Percentiles rank a stretch among this genome's conserved stretches.
phyloP scores from a whole-genome alignment of 2,888 invertebrate genomes.

The Pristionchus exspectatus region DNA sequence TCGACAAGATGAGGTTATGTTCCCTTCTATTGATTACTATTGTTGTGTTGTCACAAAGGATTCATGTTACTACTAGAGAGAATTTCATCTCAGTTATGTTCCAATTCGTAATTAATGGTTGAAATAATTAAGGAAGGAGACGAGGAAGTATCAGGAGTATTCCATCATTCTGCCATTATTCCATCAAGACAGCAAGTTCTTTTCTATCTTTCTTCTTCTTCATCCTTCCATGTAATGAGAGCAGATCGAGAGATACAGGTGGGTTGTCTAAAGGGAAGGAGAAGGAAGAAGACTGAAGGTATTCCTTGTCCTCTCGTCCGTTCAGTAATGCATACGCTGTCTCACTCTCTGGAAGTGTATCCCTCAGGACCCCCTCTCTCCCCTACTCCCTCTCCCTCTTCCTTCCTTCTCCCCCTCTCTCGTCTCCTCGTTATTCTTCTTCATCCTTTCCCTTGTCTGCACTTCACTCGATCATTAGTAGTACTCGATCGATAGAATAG shows the following conservation, averaged over 20 bases:
- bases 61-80: not conserved
- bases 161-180: slow-evolving; percentile 12
- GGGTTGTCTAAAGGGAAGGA: not conserved
- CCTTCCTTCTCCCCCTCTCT: not conserved
- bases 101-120: not conserved
- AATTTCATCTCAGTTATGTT: not conserved
- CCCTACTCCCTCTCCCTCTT: not conserved
- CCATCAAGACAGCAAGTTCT: slow-evolving; percentile 40
- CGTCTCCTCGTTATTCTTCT: slow-evolving; percentile 21
- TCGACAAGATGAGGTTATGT: not conserved
- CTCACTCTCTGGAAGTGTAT: slow-evolving; percentile 22
- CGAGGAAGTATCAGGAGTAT: slow-evolving; percentile 41
- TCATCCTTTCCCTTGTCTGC: slow-evolving; percentile 43
- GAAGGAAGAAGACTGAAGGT: not conserved
- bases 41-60: slow-evolving; percentile 7
- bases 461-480: slow-evolving; percentile 22
- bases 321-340: slow-evolving; percentile 30
- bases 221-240: not conserved
- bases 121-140: not conserved
- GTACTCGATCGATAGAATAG: slow-evolving; percentile 9
- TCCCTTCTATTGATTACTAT: not conserved
- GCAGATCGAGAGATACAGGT: slow-evolving; percentile 49
- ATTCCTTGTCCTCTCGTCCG: slow-evolving; percentile 39
- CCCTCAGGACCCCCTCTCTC: slow-evolving; percentile 26
- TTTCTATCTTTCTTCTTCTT: slow-evolving; percentile 47